Base-by-base conservation (phyloP, 2,888 invertebrate genomes). In the Byasa hedistus region DNA sequence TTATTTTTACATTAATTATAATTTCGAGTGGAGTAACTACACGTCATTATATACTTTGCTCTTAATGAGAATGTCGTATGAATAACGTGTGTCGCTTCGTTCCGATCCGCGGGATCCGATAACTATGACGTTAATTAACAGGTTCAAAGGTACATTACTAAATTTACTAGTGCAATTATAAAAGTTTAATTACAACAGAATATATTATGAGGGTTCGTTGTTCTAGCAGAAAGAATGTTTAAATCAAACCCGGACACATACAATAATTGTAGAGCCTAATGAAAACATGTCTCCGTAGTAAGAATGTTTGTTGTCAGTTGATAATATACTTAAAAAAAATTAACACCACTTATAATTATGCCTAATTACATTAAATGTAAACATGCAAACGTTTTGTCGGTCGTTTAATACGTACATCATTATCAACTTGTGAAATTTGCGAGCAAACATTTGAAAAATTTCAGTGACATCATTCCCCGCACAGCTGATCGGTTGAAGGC, bases 401-500 rank as follows among this genome's bases (percentile, higher is more conserved):
- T 2, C 61, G 55, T 39, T 66, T 62, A 58, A 56, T 52, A 69
- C 68, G 71, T 70, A 69, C 72, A 60, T 72, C 72, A 70, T 64
- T 66, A 69, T 69, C 57, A 65, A 70, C 69, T 57, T 68, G 69
- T 63, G 70, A 70, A 66, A 70, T 69, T 68, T 65, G 61, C 69
- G 72, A 81, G 79, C 79, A 84, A 85, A 84, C 78, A 83, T 82
- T 82, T 71, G 73, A 79, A 79, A 81, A 78, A 77, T 71, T 70
- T 67, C 68, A 70, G 82, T 90, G 89, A 90, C 84, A 86, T 90
- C 90, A 90, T 73, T 73, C 39, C 73, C 39, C 73, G 3, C 83
- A 77, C 89, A 89, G 89, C 88, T 89, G 89, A 73, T 67, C 74
- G 75, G 87, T 89, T 89, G 89, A 89, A 90, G 90, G 90, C 81